These are phyloP conservation scores for Drosophila yooni DNA, from an alignment of 2,888 invertebrate species.

Conservation along the genomic window DNA sequence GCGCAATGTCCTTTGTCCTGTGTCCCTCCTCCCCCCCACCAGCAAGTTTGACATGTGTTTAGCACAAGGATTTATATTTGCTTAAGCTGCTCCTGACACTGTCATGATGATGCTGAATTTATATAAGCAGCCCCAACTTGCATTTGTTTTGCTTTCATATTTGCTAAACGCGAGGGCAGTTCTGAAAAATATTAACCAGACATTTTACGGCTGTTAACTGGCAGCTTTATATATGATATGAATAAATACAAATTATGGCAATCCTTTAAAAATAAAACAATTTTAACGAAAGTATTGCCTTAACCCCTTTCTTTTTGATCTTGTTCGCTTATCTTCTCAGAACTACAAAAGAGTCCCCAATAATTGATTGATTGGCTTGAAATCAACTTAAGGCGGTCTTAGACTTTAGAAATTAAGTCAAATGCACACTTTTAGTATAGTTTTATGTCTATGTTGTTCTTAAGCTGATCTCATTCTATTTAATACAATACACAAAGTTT, in stretches of 20 bases:
- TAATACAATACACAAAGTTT: constrained; percentile 1
- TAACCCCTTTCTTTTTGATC: background rate
- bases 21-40: background rate
- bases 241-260: background rate
- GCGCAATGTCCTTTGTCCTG: constrained; percentile 74
- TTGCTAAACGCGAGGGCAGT: constrained; percentile 29
- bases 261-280: too few species aligned
- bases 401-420: background rate
- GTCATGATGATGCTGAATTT: constrained; percentile 70
- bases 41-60: constrained; percentile 56
- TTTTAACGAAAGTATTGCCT: background rate
- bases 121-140: constrained; percentile 56
- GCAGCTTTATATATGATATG: background rate
- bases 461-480: background rate
- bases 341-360: background rate
- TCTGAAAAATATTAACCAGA: background rate
- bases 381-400: too few species aligned
- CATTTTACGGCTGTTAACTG: background rate
- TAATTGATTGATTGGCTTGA: background rate
- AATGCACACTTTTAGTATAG: background rate
- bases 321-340: background rate
- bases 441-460: too few species aligned
- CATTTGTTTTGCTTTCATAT: constrained; percentile 20
- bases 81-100: constrained; percentile 76
- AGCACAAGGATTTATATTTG: constrained; percentile 71